A percentile compares a stretch with the other conserved stretches of the same genome.
Conservation (phyloP, 2,888 invertebrate genomes). For the Chymomyza caudatula region DNA sequence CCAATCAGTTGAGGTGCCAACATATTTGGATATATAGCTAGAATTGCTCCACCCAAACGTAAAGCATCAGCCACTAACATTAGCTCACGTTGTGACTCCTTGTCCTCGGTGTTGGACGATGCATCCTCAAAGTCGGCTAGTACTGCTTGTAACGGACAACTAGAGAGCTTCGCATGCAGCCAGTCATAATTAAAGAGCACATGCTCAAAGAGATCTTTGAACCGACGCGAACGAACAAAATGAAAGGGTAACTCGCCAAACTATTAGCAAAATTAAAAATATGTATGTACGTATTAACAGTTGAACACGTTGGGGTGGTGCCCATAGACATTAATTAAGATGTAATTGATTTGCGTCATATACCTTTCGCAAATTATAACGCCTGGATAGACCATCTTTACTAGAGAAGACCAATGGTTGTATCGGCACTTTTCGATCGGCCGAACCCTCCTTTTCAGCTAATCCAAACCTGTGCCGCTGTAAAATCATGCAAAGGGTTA, state of each 20-base stretch:
- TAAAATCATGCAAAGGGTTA: neutral
- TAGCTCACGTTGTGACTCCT: constrained; percentile 87
- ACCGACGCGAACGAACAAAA: constrained; percentile 92
- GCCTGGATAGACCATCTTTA: constrained; percentile 91
- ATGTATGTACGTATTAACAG: too few species aligned
- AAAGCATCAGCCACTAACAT: constrained; percentile 96
- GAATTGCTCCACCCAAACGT: constrained; percentile 94
- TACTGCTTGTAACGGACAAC: constrained; percentile 96
- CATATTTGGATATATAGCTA: constrained; percentile 96
- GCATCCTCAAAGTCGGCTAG: constrained; percentile 98
- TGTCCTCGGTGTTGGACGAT: constrained; percentile 87
- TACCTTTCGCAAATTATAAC: constrained; percentile 96
- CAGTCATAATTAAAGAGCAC: constrained; percentile 98
- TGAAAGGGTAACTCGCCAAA: constrained; percentile 98
- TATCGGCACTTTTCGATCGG: constrained; percentile 95
- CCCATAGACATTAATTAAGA: neutral
- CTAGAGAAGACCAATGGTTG: constrained; percentile 95
- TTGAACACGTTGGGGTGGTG: neutral
- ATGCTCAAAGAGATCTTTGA: constrained; percentile 92
- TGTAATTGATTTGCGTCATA: neutral
- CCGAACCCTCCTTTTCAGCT: constrained; percentile 92
- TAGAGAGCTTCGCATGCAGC: constrained; percentile 96
- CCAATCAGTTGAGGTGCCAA: constrained; percentile 96
- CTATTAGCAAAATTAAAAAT: constrained; percentile 77
- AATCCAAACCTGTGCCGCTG: constrained; percentile 85